These are phyloP conservation scores for Clivina fossor DNA, from an alignment of 2,888 invertebrate genomes.

Conservation along the genomic window DNA sequence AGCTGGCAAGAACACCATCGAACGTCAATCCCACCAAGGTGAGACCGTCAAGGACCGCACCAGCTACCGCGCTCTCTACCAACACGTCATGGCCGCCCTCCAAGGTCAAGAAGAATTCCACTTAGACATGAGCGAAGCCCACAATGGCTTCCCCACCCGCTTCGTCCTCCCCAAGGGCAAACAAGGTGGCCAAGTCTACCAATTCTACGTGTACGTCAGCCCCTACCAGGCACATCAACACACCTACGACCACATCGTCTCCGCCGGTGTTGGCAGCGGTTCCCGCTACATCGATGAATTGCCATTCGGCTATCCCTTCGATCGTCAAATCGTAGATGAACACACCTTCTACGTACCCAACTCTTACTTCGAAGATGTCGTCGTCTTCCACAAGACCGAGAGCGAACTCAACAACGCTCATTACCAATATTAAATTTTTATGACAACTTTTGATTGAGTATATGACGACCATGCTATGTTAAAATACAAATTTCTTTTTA, in stretches of 20 bases:
- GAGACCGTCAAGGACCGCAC: conserved; percentile 64
- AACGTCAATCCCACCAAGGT: conserved; percentile 69
- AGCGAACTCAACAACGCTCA: conserved; percentile 13
- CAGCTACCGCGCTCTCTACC: conserved; percentile 64
- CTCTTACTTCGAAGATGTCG: conserved; percentile 66
- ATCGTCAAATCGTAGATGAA: conserved; percentile 62
- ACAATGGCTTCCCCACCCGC: conserved; percentile 71
- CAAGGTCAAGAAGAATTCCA: conserved; percentile 58
- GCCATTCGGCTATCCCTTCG: conserved; percentile 74
- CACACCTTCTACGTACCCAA: conserved; percentile 66
- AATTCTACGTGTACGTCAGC: conserved; percentile 56
- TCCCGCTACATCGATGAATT: conserved; percentile 61
- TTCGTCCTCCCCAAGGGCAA: conserved; percentile 72
- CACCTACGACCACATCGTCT: conserved; percentile 54
- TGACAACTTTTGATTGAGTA: neutral
- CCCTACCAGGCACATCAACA: conserved; percentile 51
- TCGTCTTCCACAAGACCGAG: conserved; percentile 64
- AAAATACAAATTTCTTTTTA: neutral
- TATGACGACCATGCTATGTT: conserved; percentile 1
- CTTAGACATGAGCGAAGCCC: conserved; percentile 58
- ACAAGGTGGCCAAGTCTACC: conserved; percentile 61
- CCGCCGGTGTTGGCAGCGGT: conserved; percentile 59
- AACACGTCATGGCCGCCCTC: conserved; percentile 61
- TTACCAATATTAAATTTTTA: conserved; percentile 2
- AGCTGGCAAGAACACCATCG: conserved; percentile 66